A percentile compares a stretch with the other conserved stretches of the same genome.
phyloP scores from a whole-genome alignment of 2,113 vertebrate species.

The Centropristis striata region DNA sequence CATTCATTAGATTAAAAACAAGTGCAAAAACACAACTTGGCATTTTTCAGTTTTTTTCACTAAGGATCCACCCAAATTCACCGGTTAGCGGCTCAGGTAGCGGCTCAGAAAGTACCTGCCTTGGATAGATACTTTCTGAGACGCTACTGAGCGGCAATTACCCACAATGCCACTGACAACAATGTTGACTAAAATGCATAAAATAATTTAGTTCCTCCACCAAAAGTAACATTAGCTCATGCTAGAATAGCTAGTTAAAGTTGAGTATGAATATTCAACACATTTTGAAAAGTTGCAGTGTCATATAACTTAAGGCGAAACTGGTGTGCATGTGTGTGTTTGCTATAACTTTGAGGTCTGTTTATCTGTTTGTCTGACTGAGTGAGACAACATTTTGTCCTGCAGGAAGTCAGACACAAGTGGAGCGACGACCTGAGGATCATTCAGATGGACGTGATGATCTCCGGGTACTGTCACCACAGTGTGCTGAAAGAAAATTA shows the following conservation, averaged over 20 bases:
- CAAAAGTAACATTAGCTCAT: background rate
- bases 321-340: background rate
- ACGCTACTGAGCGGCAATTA: too few species aligned
- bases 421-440: conserved; percentile 58
- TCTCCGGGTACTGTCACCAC: conserved; percentile 62
- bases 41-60: too few species aligned
- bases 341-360: background rate
- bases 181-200: background rate
- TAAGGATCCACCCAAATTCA: too few species aligned
- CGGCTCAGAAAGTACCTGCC: too few species aligned
- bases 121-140: too few species aligned
- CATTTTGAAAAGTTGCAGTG: background rate
- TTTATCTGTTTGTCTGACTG: background rate
- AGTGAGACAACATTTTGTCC: conserved; percentile 22
- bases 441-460: conserved; percentile 77
- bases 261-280: background rate
- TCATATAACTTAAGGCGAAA: background rate
- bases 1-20: too few species aligned
- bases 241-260: background rate
- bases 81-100: too few species aligned
- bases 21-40: too few species aligned
- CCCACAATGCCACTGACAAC: background rate
- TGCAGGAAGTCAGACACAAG: conserved; percentile 75
- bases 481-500: conserved; percentile 46
- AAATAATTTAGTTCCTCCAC: background rate